Base-by-base conservation (phyloP, 2,888 invertebrate genomes). In the Coecobrya sp. region DNA sequence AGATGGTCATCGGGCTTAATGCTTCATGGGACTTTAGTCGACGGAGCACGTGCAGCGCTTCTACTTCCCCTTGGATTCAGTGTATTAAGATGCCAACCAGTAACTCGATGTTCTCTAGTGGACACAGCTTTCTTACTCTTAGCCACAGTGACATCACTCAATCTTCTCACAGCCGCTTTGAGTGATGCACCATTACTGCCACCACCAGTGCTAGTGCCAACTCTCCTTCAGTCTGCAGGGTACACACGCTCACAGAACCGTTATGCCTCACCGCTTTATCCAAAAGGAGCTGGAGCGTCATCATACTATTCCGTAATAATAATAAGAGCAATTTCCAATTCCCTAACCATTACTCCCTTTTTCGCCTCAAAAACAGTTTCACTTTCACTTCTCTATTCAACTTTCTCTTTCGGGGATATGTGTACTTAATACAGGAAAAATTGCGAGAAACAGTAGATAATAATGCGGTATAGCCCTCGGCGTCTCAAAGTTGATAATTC, bases 101-200 rank as follows among this genome's bases (percentile, higher is more conserved):
- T 98, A 90, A 97, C 97, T 96, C 98, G 98, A 96, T 98, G 98
- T 95, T 98, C 98, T 25, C 96, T 98, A 93, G 97, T 98, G 79
- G 98, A 98, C 96, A 98, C 98, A 7, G 98, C 98, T 11, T 98
- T 98, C 96, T 97, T 98, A 85, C 96, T 98, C 94, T 96, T 98
- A 95, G 98, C 98, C 95, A 98, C 98, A 73, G 98, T 98, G 85
- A 98, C 98, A 84, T 98, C 98, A 81, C 98, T 98, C 95, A 98
- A 98, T 96, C 97, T 98, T 97, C 97, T 98, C 94, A 98, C 98
- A 65, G 98, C 98, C 22, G 98, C 98, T 13, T 96, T 98, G 93
- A 98, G 98, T 96, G 98, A 98, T 96, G 98, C 98, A 93, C 98
- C 98, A 59, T 97, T 98, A 92, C 97, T 98, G 95, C 98, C 98